Evolutionary conservation across 2,113 vertebrate species (phyloP).

Genomic region (Athene cunicularia): DNA sequence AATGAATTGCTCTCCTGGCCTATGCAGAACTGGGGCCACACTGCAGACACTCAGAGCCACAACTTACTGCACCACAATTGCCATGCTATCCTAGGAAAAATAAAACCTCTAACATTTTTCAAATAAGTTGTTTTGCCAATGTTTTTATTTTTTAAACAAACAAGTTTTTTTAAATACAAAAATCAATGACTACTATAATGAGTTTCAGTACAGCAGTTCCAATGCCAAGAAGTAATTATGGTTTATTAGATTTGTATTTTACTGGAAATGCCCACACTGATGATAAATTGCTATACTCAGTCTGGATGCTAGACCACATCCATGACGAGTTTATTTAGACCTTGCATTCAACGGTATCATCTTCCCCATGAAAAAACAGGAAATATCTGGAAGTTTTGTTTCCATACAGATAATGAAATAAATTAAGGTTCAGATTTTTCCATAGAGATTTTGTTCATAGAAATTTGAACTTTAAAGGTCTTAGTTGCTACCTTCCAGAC

Average conservation of each 20-base stretch:
- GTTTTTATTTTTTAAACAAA: neutral
- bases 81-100: neutral
- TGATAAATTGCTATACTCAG: conserved; percentile 1
- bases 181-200: neutral
- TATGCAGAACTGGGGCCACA: neutral
- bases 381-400: neutral
- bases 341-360: neutral
- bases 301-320: conserved; percentile 10
- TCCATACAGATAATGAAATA: neutral
- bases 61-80: neutral
- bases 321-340: neutral
- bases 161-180: neutral
- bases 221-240: conserved; percentile 23
- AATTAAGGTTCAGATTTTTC: neutral
- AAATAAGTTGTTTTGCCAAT: neutral
- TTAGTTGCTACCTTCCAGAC: neutral
- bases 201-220: neutral
- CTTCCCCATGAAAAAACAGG: neutral
- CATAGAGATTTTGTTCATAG: neutral
- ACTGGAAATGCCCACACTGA: conserved; percentile 24
- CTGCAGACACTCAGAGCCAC: neutral
- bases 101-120: neutral
- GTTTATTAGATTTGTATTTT: conserved; percentile 39
- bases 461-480: conserved; percentile 18
- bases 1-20: neutral